Percentiles rank a stretch among this genome's conserved stretches.
Evolutionary conservation across 2,888 invertebrate species (phyloP).

Genomic region (Seladonia tumulorum): DNA sequence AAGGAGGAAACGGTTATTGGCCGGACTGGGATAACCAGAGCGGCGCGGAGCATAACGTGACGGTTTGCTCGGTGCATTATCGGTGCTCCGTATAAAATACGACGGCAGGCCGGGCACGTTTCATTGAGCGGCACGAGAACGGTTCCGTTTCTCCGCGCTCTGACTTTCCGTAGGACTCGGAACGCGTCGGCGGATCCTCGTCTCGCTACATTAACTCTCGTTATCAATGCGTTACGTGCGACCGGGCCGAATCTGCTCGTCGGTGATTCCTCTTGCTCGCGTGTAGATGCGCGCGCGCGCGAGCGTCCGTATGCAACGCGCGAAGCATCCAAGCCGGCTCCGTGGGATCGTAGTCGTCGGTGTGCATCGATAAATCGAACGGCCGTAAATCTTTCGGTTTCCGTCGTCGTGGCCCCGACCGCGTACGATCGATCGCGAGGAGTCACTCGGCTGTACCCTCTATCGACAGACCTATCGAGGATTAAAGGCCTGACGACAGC

Average conservation of each 20-base stretch:
- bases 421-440: slow-evolving; percentile 67
- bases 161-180: slow-evolving; percentile 46
- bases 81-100: slow-evolving; percentile 69
- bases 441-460: slow-evolving; percentile 68
- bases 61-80: slow-evolving; percentile 57
- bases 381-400: slow-evolving; percentile 71
- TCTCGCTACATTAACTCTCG: slow-evolving; percentile 68
- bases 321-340: slow-evolving; percentile 35
- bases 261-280: slow-evolving; percentile 5
- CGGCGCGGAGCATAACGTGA: slow-evolving; percentile 64
- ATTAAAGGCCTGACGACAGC: slow-evolving; percentile 70
- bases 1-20: slow-evolving; percentile 58
- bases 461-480: slow-evolving; percentile 69
- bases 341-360: slow-evolving; percentile 53
- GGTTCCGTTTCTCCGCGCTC: slow-evolving; percentile 61
- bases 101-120: slow-evolving; percentile 68
- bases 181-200: slow-evolving; percentile 55
- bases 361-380: slow-evolving; percentile 72
- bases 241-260: slow-evolving; percentile 56
- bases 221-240: slow-evolving; percentile 70
- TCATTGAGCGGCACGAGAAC: slow-evolving; percentile 72
- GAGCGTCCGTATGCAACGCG: slow-evolving; percentile 18
- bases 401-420: slow-evolving; percentile 62
- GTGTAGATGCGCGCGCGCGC: neutral
- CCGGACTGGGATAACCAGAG: slow-evolving; percentile 39